Conservation (phyloP, 1,140 invertebrate genomes). For the Drosophila bocki region DNA sequence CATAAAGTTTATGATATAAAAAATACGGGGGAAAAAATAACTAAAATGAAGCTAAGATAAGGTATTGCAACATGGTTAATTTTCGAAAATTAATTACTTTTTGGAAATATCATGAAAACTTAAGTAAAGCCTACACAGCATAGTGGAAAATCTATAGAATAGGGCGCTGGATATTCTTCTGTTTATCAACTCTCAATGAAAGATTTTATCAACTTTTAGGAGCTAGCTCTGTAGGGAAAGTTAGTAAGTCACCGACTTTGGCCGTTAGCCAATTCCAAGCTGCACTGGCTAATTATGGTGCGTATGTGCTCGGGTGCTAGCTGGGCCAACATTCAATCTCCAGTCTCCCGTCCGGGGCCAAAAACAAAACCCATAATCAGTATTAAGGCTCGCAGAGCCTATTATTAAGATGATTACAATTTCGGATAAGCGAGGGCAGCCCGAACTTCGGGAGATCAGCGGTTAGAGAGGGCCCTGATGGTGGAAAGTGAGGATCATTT, state of each 20-base stretch:
- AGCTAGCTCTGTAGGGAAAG: constrained; percentile 29
- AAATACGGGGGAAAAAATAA: constrained; percentile 8
- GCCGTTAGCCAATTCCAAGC: constrained; percentile 41
- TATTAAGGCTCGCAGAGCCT: constrained; percentile 57
- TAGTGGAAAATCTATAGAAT: background rate
- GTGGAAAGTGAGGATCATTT: constrained; percentile 43
- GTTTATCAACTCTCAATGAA: background rate
- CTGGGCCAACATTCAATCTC: constrained; percentile 40
- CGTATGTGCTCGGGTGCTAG: constrained; percentile 41
- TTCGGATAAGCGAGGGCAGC: constrained; percentile 63
- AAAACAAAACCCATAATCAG: constrained; percentile 65
- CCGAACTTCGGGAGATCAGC: constrained; percentile 28
- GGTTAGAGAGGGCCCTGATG: constrained; percentile 1
- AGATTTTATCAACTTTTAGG: background rate
- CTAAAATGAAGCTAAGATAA: constrained; percentile 8
- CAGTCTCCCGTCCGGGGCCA: constrained; percentile 18
- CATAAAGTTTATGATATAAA: constrained; percentile 44
- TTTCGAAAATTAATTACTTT: constrained; percentile 10
- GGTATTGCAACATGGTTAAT: constrained; percentile 28
- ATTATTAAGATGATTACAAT: constrained; percentile 78
- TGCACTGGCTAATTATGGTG: constrained; percentile 59
- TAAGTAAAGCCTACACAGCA: too few relatives aligned
- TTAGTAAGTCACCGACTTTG: constrained; percentile 18
- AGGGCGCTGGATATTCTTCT: background rate
- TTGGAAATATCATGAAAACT: background rate